Conservation (phyloP, 2,888 invertebrate genomes). For the Amblyteles armatorius region DNA sequence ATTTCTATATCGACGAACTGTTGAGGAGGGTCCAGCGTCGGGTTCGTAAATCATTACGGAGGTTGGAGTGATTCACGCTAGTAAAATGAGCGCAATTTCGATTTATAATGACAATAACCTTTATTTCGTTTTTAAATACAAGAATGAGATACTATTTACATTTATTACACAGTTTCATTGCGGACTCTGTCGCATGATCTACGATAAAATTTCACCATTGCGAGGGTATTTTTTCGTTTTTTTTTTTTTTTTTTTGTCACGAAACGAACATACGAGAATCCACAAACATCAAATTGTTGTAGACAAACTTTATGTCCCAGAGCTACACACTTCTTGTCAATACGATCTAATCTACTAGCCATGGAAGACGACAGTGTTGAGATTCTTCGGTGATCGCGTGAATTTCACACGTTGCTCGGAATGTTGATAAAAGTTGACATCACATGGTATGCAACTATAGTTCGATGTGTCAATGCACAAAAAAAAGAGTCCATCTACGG, state of each 20-base stretch:
- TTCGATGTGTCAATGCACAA: constrained; percentile 33
- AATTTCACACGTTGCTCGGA: constrained; percentile 44
- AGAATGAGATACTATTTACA: constrained; percentile 72
- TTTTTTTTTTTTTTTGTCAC: constrained; percentile 14
- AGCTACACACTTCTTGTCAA: constrained; percentile 22
- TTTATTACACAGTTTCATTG: constrained; percentile 64
- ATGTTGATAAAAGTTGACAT: constrained; percentile 51
- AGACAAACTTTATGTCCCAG: constrained; percentile 28
- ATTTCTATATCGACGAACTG: neutral
- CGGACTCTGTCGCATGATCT: constrained; percentile 44
- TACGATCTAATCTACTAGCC: constrained; percentile 19
- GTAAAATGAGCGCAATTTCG: neutral
- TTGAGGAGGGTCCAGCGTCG: neutral
- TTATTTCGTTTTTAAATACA: constrained; percentile 68
- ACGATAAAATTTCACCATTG: constrained; percentile 24
- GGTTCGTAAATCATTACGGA: neutral
- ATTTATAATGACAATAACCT: constrained; percentile 68
- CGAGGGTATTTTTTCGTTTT: constrained; percentile 21
- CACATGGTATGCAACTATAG: constrained; percentile 17
- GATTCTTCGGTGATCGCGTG: constrained; percentile 44
- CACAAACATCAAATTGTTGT: constrained; percentile 40
- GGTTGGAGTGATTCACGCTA: no score
- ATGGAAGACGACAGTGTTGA: constrained; percentile 68
- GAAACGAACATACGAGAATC: constrained; percentile 42
- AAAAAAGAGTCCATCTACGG: neutral